phyloP scores from a whole-genome alignment of 2,888 invertebrate genomes.

The Cataglyphis rosenhaueri region DNA sequence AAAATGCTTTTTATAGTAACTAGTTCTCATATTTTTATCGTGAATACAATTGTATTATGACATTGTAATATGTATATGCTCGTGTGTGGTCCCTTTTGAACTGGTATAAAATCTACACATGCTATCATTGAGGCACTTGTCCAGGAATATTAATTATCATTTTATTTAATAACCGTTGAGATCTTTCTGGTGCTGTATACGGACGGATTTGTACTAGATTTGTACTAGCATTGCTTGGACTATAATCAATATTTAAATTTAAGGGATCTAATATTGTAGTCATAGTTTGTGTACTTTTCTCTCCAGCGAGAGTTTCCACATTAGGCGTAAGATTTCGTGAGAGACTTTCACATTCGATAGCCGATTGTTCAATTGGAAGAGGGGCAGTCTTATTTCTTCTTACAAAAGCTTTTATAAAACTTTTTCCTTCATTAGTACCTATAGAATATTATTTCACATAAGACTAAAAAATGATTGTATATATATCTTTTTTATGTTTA shows the following conservation, averaged over 20 bases:
- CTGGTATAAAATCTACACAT: slow-evolving; percentile 45
- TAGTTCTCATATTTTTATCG: not conserved
- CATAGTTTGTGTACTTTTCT: slow-evolving; percentile 64
- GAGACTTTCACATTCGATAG: slow-evolving; percentile 60
- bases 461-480: not conserved
- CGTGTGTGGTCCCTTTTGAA: slow-evolving; percentile 62
- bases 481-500: slow-evolving; percentile 7
- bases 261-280: slow-evolving; percentile 71
- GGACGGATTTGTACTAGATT: slow-evolving; percentile 68
- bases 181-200: slow-evolving; percentile 77
- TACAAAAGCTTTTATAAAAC: slow-evolving; percentile 68
- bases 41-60: not conserved
- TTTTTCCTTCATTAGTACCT: slow-evolving; percentile 67
- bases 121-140: slow-evolving; percentile 75
- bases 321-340: slow-evolving; percentile 37
- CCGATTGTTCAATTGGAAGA: slow-evolving; percentile 67
- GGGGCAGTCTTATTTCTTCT: slow-evolving; percentile 81
- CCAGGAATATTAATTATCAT: slow-evolving; percentile 76
- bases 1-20: not conserved
- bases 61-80: not conserved
- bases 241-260: slow-evolving; percentile 55
- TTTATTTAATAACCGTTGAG: slow-evolving; percentile 64
- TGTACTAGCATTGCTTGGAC: slow-evolving; percentile 23
- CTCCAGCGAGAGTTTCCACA: slow-evolving; percentile 23
- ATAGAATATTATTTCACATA: slow-evolving; percentile 21